These are phyloP conservation scores for Cryptops parisi DNA, from an alignment of 2,888 invertebrate genomes.

Conservation along the genomic window DNA sequence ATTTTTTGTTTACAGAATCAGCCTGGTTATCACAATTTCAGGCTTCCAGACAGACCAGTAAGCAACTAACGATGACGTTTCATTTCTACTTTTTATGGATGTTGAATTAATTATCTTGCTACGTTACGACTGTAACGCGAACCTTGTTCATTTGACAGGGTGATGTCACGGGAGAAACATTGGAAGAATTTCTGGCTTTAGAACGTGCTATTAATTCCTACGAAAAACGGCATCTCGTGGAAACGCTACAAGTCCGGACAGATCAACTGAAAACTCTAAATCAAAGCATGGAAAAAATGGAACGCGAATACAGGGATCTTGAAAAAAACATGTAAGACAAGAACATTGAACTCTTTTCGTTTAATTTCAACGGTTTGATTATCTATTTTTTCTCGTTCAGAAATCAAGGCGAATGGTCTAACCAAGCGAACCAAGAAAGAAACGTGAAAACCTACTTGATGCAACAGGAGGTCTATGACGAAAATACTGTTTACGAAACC, in stretches of 20 bases:
- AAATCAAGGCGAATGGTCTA: slow-evolving; percentile 3
- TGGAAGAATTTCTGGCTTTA: slow-evolving; percentile 15
- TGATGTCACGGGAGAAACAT: slow-evolving; percentile 11
- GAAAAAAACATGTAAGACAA: slow-evolving; percentile 11
- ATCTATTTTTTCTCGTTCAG: slow-evolving; percentile 5
- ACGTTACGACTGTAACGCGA: no score
- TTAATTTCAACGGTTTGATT: background rate
- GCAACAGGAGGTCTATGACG: slow-evolving; percentile 16
- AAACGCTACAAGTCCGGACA: slow-evolving; percentile 16
- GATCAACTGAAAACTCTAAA: slow-evolving; percentile 16
- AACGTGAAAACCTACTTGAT: slow-evolving; percentile 15
- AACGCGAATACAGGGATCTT: slow-evolving; percentile 11
- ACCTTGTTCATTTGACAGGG: background rate
- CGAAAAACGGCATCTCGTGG: slow-evolving; percentile 16
- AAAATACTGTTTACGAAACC: slow-evolving; percentile 15
- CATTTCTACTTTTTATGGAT: no score
- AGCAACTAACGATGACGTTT: no score
- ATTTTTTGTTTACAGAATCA: no score
- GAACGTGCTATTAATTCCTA: slow-evolving; percentile 15
- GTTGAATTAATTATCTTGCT: background rate
- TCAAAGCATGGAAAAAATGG: slow-evolving; percentile 13
- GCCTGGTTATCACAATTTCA: no score
- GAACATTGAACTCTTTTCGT: background rate
- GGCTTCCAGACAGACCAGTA: no score
- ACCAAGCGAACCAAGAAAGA: slow-evolving; percentile 2